Percentiles rank a stretch among this genome's conserved stretches.
Conservation (phyloP, 2,888 invertebrate genomes). For the Agriopis aurantiaria region DNA sequence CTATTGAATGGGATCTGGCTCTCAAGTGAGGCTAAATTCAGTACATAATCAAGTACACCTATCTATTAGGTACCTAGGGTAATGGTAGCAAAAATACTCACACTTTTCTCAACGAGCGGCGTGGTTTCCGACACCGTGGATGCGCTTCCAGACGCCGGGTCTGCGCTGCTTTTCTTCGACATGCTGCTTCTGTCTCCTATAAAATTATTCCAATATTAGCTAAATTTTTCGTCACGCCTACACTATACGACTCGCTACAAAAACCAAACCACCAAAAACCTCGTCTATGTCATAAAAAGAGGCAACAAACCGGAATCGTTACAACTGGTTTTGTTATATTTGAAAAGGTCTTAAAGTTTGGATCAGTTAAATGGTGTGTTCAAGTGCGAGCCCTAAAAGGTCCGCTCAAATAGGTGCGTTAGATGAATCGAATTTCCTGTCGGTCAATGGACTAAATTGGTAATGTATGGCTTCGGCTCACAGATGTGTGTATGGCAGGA, state of each 20-base stretch:
- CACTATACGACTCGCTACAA: conserved; percentile 5
- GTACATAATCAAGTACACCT: too few species aligned
- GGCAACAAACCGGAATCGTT: conserved; percentile 24
- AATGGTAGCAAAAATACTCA: conserved; percentile 48
- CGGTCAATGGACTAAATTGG: conserved; percentile 52
- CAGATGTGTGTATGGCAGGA: conserved; percentile 34
- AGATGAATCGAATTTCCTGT: conserved; percentile 55
- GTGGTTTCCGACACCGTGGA: conserved; percentile 66
- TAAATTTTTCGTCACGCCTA: not conserved
- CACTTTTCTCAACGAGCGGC: conserved; percentile 68
- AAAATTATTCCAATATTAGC: not conserved
- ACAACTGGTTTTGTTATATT: conserved; percentile 33
- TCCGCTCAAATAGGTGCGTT: conserved; percentile 35
- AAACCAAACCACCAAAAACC: conserved; percentile 1
- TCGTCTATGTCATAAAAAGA: conserved; percentile 22
- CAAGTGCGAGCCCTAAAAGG: conserved; percentile 37
- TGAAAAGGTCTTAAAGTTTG: too few species aligned
- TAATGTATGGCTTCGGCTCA: conserved; percentile 58
- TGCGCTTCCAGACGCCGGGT: conserved; percentile 43
- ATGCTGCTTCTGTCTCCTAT: conserved; percentile 52
- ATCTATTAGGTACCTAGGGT: too few species aligned
- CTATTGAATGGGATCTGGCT: too few species aligned
- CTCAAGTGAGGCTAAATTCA: too few species aligned
- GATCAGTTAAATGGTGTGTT: not conserved
- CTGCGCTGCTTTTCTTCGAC: conserved; percentile 61